Evolutionary conservation across 2,888 invertebrate species (phyloP).

Genomic region (Odontomyia ornata): DNA sequence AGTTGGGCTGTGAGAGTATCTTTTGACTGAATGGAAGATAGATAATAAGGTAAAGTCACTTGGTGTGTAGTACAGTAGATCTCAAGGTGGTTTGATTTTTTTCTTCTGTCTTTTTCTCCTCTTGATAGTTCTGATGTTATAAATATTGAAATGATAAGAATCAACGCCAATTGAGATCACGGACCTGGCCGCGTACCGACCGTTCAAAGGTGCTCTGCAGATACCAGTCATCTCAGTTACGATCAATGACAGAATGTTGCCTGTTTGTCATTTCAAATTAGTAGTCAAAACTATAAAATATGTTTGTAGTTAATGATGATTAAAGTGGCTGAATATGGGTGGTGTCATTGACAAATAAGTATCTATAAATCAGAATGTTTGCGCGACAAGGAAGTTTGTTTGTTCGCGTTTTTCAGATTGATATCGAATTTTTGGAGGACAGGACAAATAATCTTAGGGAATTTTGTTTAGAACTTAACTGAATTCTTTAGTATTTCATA

Average conservation of each 20-base stretch:
- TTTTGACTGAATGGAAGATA: neutral
- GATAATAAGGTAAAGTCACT: constrained; percentile 32
- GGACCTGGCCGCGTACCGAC: neutral
- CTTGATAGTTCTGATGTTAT: neutral
- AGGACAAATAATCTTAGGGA: too few relatives aligned
- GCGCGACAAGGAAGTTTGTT: neutral
- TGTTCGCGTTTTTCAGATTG: neutral
- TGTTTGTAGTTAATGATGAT: constrained; percentile 47
- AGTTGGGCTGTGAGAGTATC: constrained; percentile 7
- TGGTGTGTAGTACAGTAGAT: constrained; percentile 14
- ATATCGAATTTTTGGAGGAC: neutral
- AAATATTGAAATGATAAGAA: constrained; percentile 31
- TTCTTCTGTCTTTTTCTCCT: neutral
- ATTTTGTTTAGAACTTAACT: too few relatives aligned
- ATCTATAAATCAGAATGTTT: constrained; percentile 10
- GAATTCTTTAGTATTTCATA: too few relatives aligned
- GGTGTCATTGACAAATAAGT: constrained; percentile 49
- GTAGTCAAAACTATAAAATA: constrained; percentile 34
- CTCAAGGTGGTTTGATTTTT: too few relatives aligned
- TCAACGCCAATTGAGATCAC: constrained; percentile 27
- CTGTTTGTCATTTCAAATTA: constrained; percentile 1
- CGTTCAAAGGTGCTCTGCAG: neutral
- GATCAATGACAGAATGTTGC: neutral
- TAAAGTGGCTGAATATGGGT: constrained; percentile 42
- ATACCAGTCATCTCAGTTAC: neutral